These are phyloP conservation scores for Hoplostethus mediterraneus DNA, from an alignment of 2,797 vertebrate genomes.

Conservation along the genomic window DNA sequence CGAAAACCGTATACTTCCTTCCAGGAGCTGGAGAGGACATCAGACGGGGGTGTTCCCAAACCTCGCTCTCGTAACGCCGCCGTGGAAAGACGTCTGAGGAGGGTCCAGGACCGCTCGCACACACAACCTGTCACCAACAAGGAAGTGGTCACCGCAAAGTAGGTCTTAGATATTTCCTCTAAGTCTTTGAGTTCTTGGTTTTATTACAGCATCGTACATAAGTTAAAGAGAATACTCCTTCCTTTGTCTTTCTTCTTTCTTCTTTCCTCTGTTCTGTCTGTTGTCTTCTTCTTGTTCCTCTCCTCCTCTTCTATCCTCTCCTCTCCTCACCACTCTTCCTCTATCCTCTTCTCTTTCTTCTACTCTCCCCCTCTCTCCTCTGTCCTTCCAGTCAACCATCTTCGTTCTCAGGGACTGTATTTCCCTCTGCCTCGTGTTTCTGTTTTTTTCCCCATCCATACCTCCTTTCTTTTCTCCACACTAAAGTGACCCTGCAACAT, in stretches of 20 bases:
- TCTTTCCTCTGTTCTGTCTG: background rate
- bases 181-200: background rate
- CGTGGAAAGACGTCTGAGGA: conserved; percentile 90
- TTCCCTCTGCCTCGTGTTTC: background rate
- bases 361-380: conserved; percentile 46
- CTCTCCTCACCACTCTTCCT: background rate
- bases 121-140: conserved; percentile 94
- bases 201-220: background rate
- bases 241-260: background rate
- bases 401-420: background rate
- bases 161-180: conserved; percentile 55
- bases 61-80: conserved; percentile 90
- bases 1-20: background rate
- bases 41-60: conserved; percentile 89
- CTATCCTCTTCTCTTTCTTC: background rate
- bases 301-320: background rate
- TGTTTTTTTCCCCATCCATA: background rate
- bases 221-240: background rate
- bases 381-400: conserved; percentile 36
- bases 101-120: conserved; percentile 92
- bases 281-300: background rate
- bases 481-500: conserved; percentile 86
- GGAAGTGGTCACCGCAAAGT: conserved; percentile 95
- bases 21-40: conserved; percentile 95
- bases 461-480: conserved; percentile 29